Evolutionary conservation across 2,888 invertebrate genomes (phyloP), one percentile per base, ranked within the genome.

Genomic region (Hydroisotoma schaefferi): DNA sequence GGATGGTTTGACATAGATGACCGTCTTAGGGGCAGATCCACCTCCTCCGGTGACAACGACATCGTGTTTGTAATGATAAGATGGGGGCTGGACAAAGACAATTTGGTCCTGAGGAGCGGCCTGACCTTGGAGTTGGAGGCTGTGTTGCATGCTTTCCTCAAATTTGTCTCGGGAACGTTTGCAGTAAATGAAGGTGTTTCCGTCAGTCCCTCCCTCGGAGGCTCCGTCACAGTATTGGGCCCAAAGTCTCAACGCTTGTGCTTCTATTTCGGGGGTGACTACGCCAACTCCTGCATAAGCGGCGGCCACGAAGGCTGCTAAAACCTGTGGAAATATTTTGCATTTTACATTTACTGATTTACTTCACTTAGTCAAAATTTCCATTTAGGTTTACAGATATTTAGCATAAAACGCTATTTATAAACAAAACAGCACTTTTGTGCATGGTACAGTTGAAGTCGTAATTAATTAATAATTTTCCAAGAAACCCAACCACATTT

Each of bases 61-160:
- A 47, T 64, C 57, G 48, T 64, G 63, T 49, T 58, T 64, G 51
- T 64, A 64, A 26, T 49, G 60, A 37, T 58, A 57, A 5, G 57
- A 27, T 33, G 64, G 64, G 46, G 64, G 64, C 40, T 60, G 55
- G 43, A 64, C 60, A 33, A 64, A 64, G 20, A 64, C 55, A 18
- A 64, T 60, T 43, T 64, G 63, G 38, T 61, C 57, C 3, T 38
- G 38, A 1, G 25, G 18, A 25, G 59, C 48, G 5, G 63, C 28
- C 6, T 51, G 49, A n/a, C 57, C 49, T 23, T 52, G 59, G 22
- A 64, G 54, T 33, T 57, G 33, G 12, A 64, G 55, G 44, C 51
- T 51, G 47, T 64, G 63, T 43, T 64, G 55, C 8, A 60, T 52
- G 10, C 44, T 48, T 27, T 64, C 60, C 27, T 57, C 57, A 18